Percentiles rank a stretch among this genome's conserved stretches.
phyloP scores from a whole-genome alignment of 2,888 invertebrate genomes.

The Xestia rhomboidea region DNA sequence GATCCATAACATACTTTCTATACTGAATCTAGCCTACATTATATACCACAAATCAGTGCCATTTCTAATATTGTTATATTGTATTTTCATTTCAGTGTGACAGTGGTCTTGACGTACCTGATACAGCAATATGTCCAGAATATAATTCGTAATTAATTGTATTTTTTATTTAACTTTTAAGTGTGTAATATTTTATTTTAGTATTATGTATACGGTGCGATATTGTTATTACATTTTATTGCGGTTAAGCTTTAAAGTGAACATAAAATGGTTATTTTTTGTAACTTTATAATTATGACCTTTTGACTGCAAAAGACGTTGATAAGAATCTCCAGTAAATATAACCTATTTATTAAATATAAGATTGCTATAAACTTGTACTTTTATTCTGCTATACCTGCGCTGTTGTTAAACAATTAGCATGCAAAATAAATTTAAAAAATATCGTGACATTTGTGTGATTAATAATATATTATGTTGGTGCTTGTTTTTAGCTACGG shows the following conservation, averaged over 20 bases:
- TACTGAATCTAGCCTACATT: constrained; percentile 6
- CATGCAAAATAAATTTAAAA: not conserved
- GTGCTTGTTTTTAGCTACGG: constrained; percentile 2
- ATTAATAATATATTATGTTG: constrained; percentile 1
- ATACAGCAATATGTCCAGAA: constrained; percentile 83
- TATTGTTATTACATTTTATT: constrained; percentile 47
- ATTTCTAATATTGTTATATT: constrained; percentile 68
- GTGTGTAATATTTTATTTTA: constrained; percentile 28
- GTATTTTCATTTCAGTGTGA: constrained; percentile 85
- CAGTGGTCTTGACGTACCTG: constrained; percentile 87
- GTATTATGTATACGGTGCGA: constrained; percentile 24
- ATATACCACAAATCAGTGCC: constrained; percentile 50
- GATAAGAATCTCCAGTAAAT: constrained; percentile 29
- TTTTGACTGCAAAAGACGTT: not conserved
- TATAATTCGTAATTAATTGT: constrained; percentile 73
- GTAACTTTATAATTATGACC: not conserved
- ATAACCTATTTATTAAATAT: not conserved
- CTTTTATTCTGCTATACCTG: not conserved
- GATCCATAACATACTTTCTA: constrained; percentile 16
- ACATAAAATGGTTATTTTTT: constrained; percentile 40
- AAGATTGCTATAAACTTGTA: not conserved
- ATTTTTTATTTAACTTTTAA: constrained; percentile 15
- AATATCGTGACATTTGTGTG: not conserved
- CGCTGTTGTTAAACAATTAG: not conserved
- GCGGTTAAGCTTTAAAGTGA: constrained; percentile 62